A percentile compares a stretch with the other conserved stretches of the same genome.
phyloP scores from a whole-genome alignment of 2,797 vertebrate species.

The Nasua narica region DNA sequence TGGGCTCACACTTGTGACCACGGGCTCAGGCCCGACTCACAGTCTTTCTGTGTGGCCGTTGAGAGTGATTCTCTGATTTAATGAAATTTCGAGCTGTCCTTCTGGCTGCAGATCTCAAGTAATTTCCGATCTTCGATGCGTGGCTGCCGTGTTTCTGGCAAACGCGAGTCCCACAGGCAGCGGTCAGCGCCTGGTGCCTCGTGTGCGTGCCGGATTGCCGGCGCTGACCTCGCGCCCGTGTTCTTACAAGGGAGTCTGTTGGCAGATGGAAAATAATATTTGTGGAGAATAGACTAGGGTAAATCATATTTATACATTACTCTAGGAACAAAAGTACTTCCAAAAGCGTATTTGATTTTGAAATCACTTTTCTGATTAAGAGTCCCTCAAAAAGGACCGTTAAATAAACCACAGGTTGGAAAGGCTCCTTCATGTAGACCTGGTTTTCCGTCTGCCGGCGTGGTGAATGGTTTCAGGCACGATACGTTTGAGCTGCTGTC shows the following conservation, averaged over 20 bases:
- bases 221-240: not conserved
- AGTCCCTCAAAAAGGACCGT: not conserved
- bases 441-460: not conserved
- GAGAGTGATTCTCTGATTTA: not conserved
- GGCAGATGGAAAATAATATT: not conserved
- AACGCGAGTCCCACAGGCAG: not conserved
- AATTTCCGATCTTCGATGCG: not conserved
- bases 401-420: not conserved
- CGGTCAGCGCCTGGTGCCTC: accelerated
- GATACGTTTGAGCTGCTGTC: not conserved
- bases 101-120: not conserved
- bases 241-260: not conserved
- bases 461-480: not conserved
- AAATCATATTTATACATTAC: not conserved
- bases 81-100: not conserved
- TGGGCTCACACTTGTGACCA: not conserved
- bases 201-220: accelerated
- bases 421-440: accelerated
- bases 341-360: not conserved
- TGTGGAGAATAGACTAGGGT: not conserved
- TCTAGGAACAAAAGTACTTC: not conserved
- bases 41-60: accelerated
- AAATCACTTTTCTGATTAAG: constrained; percentile 15
- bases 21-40: not conserved
- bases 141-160: accelerated